These are phyloP conservation scores for Himalopsyche kuldschensis DNA, from an alignment of 2,888 invertebrate genomes.

Conservation along the genomic window DNA sequence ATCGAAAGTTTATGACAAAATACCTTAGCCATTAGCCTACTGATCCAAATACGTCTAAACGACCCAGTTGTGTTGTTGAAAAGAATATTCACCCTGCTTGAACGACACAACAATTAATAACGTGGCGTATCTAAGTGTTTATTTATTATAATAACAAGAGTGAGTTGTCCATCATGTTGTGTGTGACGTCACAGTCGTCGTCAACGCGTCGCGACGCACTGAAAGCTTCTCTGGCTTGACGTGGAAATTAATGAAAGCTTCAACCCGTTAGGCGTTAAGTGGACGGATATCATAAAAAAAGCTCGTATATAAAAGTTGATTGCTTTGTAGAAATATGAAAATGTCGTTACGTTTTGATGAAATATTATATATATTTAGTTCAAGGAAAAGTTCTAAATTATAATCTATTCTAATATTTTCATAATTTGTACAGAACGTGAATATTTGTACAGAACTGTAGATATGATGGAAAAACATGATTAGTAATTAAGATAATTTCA, in stretches of 20 bases:
- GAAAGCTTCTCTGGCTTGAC: conserved; percentile 10
- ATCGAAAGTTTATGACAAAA: too few relatives aligned
- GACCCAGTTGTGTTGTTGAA: not conserved
- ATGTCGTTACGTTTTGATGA: too few relatives aligned
- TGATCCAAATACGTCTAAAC: too few relatives aligned
- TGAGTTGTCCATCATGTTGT: not conserved
- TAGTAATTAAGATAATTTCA: too few relatives aligned
- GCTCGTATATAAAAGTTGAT: not conserved
- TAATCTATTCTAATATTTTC: too few relatives aligned
- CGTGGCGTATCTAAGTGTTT: not conserved
- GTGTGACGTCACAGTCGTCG: not conserved
- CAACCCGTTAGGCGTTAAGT: not conserved
- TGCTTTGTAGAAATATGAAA: not conserved
- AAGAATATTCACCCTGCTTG: not conserved
- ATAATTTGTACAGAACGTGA: too few relatives aligned
- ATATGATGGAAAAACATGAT: too few relatives aligned
- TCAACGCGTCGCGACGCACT: not conserved
- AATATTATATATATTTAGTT: too few relatives aligned
- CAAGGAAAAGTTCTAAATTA: too few relatives aligned
- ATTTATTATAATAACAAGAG: not conserved
- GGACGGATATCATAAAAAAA: conserved; percentile 14
- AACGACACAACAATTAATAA: not conserved
- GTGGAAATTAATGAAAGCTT: conserved; percentile 25
- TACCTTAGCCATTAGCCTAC: too few relatives aligned
- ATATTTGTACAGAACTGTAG: too few relatives aligned